Evolutionary conservation across 2,113 vertebrate genomes (phyloP).

Genomic region (Colossoma macropomum): DNA sequence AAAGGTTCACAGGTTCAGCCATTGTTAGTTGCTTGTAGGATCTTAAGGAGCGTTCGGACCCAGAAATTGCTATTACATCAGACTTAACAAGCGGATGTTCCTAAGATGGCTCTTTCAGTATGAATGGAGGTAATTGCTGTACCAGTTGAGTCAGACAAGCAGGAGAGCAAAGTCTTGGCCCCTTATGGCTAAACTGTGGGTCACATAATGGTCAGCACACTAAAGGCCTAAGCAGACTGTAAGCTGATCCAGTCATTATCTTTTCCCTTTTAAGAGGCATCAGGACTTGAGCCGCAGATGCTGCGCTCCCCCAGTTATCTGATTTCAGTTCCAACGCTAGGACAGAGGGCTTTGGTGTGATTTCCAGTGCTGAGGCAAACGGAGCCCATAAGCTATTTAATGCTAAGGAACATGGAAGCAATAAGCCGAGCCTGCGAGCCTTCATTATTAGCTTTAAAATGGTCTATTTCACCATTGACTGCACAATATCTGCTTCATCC

Average conservation of each 20-base stretch:
- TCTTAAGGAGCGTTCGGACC: no score
- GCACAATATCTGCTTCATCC: no score
- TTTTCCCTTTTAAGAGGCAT: neutral
- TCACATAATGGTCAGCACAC: neutral
- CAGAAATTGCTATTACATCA: no score
- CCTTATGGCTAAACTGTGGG: neutral
- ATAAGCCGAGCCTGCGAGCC: neutral
- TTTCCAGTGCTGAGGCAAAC: neutral
- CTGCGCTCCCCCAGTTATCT: no score
- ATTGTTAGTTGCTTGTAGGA: no score
- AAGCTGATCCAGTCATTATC: neutral
- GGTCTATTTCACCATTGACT: neutral
- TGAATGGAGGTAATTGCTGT: neutral
- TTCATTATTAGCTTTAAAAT: neutral
- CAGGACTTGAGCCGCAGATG: no score
- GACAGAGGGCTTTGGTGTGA: neutral
- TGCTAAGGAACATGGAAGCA: neutral
- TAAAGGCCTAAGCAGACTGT: neutral
- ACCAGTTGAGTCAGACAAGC: neutral
- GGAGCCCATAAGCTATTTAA: neutral
- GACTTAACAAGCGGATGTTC: no score
- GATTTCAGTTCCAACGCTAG: neutral
- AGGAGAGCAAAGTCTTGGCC: neutral
- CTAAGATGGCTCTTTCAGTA: neutral
- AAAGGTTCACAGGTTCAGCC: no score